Conservation (phyloP, 2,797 vertebrate genomes). For the Staurois parvus region DNA sequence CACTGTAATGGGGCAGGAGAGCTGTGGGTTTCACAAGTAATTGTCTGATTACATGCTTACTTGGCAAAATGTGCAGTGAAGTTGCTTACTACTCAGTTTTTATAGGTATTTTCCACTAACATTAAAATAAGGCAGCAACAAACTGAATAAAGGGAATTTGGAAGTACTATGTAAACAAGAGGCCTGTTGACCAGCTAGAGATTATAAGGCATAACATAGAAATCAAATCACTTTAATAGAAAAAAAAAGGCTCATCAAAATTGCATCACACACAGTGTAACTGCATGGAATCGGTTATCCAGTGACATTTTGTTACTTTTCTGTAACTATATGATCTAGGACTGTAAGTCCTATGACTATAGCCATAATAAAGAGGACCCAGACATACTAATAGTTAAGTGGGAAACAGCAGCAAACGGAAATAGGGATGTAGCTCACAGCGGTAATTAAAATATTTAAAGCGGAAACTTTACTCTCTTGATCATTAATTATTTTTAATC, state of each 20-base stretch:
- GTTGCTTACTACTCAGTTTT: slow-evolving; percentile 15
- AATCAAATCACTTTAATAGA: background rate
- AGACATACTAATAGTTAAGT: too few species aligned
- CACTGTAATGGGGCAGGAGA: slow-evolving; percentile 35
- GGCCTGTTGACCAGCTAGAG: background rate
- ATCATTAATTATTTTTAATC: too few species aligned
- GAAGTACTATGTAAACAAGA: background rate
- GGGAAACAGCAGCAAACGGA: too few species aligned
- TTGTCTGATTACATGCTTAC: slow-evolving; percentile 49
- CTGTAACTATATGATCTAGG: too few species aligned
- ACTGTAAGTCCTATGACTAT: too few species aligned
- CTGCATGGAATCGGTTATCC: background rate
- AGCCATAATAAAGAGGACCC: too few species aligned
- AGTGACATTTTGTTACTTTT: too few species aligned
- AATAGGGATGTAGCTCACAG: too few species aligned
- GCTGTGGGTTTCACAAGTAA: slow-evolving; percentile 38
- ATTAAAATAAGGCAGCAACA: background rate
- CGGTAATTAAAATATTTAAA: too few species aligned
- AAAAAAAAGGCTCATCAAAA: background rate
- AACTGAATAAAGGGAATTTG: background rate
- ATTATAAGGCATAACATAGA: background rate
- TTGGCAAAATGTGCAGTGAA: slow-evolving; percentile 26
- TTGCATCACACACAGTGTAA: background rate
- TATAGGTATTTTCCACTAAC: background rate
- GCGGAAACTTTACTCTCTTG: too few species aligned